A percentile compares a stretch with the other conserved stretches of the same genome.
phyloP scores from a whole-genome alignment of 1,140 invertebrate species.

The Monomorium pharaonis region DNA sequence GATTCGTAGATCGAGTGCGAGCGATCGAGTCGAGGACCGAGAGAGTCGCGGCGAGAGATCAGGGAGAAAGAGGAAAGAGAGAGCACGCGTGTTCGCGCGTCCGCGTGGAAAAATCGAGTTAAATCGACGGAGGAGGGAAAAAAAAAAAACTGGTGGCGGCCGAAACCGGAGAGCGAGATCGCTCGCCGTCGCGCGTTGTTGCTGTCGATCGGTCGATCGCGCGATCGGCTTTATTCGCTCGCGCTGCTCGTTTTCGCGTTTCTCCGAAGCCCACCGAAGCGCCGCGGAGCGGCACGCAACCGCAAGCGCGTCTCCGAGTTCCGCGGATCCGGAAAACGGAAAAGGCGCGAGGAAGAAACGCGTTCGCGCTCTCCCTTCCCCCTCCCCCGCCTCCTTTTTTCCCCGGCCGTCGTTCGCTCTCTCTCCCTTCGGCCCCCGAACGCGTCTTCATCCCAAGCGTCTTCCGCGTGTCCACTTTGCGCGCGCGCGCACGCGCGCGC shows the following conservation, averaged over 20 bases:
- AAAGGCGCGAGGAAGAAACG: background rate
- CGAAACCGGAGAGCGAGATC: too few relatives aligned
- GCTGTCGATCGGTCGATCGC: background rate
- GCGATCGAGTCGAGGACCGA: background rate
- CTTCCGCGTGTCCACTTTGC: slow-evolving; percentile 52
- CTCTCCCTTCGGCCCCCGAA: background rate
- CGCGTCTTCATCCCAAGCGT: slow-evolving; percentile 59
- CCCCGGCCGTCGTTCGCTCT: background rate
- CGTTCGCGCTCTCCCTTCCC: background rate
- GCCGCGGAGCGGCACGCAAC: background rate
- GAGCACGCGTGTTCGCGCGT: background rate
- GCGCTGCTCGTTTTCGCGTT: background rate
- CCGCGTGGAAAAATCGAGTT: background rate
- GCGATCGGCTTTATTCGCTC: background rate
- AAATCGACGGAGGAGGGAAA: background rate
- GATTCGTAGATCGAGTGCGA: background rate
- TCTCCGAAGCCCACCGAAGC: background rate
- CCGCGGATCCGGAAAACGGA: slow-evolving; percentile 2
- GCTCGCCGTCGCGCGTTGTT: background rate
- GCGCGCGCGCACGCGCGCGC: slow-evolving; percentile 2
- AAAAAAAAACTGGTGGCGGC: background rate
- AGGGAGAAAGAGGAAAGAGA: background rate
- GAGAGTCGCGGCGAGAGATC: slow-evolving; percentile 5
- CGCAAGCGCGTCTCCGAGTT: background rate
- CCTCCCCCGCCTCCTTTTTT: background rate